These are phyloP conservation scores for Pelochelys cantorii DNA, from an alignment of 2,797 vertebrate genomes.

Conservation along the genomic window DNA sequence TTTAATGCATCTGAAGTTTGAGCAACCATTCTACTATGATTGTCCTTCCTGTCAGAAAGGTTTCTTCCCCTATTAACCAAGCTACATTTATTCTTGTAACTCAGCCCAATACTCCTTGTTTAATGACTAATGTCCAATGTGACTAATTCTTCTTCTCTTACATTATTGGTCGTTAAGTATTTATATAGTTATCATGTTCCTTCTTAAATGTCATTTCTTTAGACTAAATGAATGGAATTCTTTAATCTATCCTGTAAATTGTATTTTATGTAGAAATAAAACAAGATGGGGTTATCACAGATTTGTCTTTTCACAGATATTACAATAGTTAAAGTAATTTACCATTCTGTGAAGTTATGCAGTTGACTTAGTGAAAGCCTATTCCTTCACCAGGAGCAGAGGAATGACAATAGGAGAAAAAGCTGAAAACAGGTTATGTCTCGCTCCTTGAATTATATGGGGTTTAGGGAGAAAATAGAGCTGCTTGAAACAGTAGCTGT, in stretches of 20 bases:
- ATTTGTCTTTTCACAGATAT: constrained; percentile 9
- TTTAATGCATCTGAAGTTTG: background rate
- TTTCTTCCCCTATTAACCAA: background rate
- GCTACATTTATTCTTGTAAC: constrained; percentile 34
- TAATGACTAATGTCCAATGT: constrained; percentile 1
- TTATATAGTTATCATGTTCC: constrained; percentile 14
- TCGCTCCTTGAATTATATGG: background rate
- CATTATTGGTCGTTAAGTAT: constrained; percentile 8
- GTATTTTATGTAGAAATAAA: constrained; percentile 32
- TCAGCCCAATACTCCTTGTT: constrained; percentile 15
- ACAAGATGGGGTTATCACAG: background rate
- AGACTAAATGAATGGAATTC: constrained; percentile 18
- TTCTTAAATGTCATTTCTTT: background rate
- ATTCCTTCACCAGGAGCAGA: background rate
- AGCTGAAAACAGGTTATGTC: background rate
- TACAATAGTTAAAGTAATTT: constrained; percentile 33
- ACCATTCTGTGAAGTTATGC: background rate
- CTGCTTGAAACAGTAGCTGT: background rate
- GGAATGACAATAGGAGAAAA: background rate
- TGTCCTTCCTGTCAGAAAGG: background rate
- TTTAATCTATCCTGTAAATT: constrained; percentile 6
- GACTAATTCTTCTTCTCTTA: background rate
- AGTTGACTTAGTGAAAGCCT: constrained; percentile 1
- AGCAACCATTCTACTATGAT: background rate
- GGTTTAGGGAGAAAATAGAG: background rate